Conservation (phyloP, 2,797 vertebrate genomes). For the Pseudochromis fuscus region DNA sequence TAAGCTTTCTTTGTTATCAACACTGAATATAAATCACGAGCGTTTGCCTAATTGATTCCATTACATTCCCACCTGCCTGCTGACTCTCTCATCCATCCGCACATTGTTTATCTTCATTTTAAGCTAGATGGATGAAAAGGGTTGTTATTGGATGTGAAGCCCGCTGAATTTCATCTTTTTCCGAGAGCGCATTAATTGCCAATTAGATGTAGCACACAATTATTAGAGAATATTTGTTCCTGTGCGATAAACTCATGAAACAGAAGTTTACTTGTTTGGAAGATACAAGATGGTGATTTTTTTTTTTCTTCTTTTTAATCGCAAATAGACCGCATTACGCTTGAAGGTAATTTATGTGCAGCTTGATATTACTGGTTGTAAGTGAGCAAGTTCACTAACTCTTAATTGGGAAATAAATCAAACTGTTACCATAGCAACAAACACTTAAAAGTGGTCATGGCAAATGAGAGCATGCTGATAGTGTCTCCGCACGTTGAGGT, state of each 20-base stretch:
- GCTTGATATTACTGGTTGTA: slow-evolving; percentile 65
- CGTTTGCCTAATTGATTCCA: slow-evolving; percentile 81
- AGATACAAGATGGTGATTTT: slow-evolving; percentile 39
- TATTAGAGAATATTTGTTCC: slow-evolving; percentile 58
- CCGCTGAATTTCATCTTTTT: slow-evolving; percentile 54
- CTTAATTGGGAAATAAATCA: slow-evolving; percentile 83
- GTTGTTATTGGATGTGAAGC: slow-evolving; percentile 56
- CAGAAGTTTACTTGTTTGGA: slow-evolving; percentile 45
- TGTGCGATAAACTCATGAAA: slow-evolving; percentile 32
- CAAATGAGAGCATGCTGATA: slow-evolving; percentile 60
- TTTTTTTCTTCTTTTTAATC: slow-evolving; percentile 12
- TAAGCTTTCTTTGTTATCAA: slow-evolving; percentile 72
- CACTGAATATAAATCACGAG: slow-evolving; percentile 80
- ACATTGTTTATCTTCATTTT: slow-evolving; percentile 77
- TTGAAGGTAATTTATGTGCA: slow-evolving; percentile 73
- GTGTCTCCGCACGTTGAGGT: slow-evolving; percentile 37
- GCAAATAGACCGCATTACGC: slow-evolving; percentile 50
- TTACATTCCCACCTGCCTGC: slow-evolving; percentile 77
- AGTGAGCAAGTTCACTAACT: slow-evolving; percentile 72
- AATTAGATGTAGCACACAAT: slow-evolving; percentile 49
- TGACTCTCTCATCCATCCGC: slow-evolving; percentile 65
- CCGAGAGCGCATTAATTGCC: slow-evolving; percentile 62
- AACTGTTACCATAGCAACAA: slow-evolving; percentile 65
- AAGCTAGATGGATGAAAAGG: slow-evolving; percentile 58
- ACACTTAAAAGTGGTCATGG: slow-evolving; percentile 62